Percentiles rank a stretch among this genome's conserved stretches.
These are phyloP conservation scores for Cryptotermes secundus DNA, from an alignment of 1,140 invertebrate genomes.

Conservation along the genomic window DNA sequence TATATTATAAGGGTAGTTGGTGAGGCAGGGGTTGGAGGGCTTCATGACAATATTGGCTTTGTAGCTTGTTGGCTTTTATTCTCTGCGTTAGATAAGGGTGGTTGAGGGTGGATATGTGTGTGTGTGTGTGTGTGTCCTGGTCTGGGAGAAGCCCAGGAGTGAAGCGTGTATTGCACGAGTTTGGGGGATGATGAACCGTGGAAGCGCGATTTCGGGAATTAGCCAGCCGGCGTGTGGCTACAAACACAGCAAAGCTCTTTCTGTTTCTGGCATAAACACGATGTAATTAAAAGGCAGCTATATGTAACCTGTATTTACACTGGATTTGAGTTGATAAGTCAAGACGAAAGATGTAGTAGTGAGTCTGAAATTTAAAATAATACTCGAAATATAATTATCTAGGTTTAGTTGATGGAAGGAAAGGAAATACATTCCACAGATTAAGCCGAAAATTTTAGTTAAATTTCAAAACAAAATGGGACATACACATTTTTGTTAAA, in stretches of 20 bases:
- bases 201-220: not conserved
- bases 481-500: too few relatives aligned
- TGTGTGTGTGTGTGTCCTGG: not conserved
- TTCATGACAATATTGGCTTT: slow-evolving; percentile 28
- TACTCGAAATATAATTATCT: too few relatives aligned
- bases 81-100: slow-evolving; percentile 12
- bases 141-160: not conserved
- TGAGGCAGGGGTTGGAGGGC: not conserved
- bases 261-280: not conserved
- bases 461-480: too few relatives aligned
- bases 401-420: too few relatives aligned
- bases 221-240: not conserved
- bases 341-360: not conserved
- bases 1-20: slow-evolving; percentile 15
- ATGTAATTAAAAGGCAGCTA: not conserved
- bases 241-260: not conserved
- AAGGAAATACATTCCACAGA: too few relatives aligned
- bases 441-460: too few relatives aligned
- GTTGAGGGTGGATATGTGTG: not conserved
- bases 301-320: not conserved
- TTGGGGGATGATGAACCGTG: not conserved
- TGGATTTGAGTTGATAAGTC: not conserved
- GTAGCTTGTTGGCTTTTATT: slow-evolving; percentile 19
- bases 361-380: too few relatives aligned
- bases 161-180: not conserved